Evolutionary conservation across 2,888 invertebrate genomes (phyloP).

Genomic region (Stegana nigrithorax): DNA sequence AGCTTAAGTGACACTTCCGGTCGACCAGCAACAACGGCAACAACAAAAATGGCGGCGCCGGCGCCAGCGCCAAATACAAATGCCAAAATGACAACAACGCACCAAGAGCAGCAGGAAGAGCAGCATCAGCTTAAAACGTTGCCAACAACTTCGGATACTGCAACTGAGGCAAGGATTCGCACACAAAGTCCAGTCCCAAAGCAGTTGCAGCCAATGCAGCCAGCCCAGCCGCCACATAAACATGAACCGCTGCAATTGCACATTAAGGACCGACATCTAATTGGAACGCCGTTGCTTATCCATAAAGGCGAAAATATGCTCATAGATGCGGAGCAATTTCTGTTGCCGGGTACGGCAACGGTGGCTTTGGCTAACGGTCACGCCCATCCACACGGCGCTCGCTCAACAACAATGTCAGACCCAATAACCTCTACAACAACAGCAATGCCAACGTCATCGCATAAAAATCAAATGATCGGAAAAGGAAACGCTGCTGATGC

Average conservation of each 20-base stretch:
- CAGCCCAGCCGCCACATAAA: conserved; percentile 41
- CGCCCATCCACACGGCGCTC: background rate
- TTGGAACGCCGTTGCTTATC: conserved; percentile 66
- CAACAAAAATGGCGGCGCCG: conserved; percentile 15
- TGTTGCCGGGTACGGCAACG: conserved; percentile 50
- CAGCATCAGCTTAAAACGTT: background rate
- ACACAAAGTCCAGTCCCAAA: too few relatives aligned
- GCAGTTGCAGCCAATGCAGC: background rate
- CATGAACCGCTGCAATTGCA: conserved; percentile 60
- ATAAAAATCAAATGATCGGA: conserved; percentile 19
- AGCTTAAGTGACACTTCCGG: conserved; percentile 43
- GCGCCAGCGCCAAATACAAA: conserved; percentile 10
- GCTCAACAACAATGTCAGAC: conserved; percentile 28
- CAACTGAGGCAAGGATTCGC: too few relatives aligned
- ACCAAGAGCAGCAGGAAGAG: conserved; percentile 2
- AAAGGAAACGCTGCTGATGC: conserved; percentile 27
- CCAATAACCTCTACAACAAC: conserved; percentile 10
- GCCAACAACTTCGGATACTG: too few relatives aligned
- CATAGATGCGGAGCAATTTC: conserved; percentile 59
- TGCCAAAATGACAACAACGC: conserved; percentile 15
- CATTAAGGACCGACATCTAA: conserved; percentile 65
- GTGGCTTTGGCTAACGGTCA: conserved; percentile 32
- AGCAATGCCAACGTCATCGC: conserved; percentile 6
- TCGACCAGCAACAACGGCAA: conserved; percentile 31
- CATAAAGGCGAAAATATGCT: conserved; percentile 65